A percentile compares a stretch with the other conserved stretches of the same genome.
These are phyloP conservation scores for Argentina silus DNA, from an alignment of 2,797 vertebrate species.

Conservation along the genomic window DNA sequence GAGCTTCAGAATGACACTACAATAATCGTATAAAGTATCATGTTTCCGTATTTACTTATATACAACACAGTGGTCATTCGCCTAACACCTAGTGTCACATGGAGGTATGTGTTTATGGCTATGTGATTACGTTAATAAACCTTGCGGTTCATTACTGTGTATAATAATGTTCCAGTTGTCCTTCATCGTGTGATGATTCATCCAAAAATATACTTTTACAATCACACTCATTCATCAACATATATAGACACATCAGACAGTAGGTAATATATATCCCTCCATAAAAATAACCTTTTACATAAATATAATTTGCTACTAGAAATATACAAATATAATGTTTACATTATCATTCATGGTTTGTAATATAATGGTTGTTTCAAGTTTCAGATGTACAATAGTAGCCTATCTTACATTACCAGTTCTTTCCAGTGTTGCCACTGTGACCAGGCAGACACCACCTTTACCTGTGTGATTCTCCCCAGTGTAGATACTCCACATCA, in stretches of 20 bases:
- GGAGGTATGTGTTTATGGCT: conserved; percentile 51
- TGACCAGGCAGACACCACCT: neutral
- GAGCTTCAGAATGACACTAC: neutral
- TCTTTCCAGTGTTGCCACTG: neutral
- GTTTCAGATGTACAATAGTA: conserved; percentile 17
- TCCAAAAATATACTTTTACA: conserved; percentile 43
- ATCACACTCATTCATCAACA: conserved; percentile 18
- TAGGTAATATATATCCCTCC: neutral
- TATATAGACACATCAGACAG: conserved; percentile 7
- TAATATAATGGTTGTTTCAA: conserved; percentile 30
- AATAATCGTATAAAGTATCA: neutral
- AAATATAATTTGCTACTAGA: conserved; percentile 5
- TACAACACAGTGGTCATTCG: neutral
- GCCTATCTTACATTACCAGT: neutral
- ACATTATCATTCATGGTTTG: conserved; percentile 21
- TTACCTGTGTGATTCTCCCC: conserved; percentile 6
- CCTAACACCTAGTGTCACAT: conserved; percentile 5
- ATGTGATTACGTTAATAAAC: conserved; percentile 23
- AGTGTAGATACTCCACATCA: conserved; percentile 23
- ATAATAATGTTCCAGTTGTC: neutral
- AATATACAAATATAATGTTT: conserved; percentile 34
- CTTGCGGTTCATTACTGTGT: neutral
- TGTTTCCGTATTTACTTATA: neutral
- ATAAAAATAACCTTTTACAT: neutral
- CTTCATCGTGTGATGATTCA: neutral